A percentile compares a stretch with the other conserved stretches of the same genome.
phyloP scores from a whole-genome alignment of 2,888 invertebrate genomes.

The Hypena proboscidalis region DNA sequence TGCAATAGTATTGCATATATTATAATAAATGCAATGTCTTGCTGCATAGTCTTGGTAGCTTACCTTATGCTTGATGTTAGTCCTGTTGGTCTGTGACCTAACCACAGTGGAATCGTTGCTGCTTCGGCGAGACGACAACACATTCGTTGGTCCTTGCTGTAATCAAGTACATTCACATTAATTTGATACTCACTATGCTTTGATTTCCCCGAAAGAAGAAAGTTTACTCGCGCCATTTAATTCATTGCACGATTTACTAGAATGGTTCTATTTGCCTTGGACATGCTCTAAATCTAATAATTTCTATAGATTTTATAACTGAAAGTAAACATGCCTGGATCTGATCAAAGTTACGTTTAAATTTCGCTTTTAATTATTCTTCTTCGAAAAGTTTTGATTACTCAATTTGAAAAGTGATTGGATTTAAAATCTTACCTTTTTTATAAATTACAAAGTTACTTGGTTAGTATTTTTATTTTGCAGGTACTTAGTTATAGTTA shows the following conservation, averaged over 20 bases:
- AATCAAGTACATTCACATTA: conserved; percentile 42
- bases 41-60: conserved; percentile 17
- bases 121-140: conserved; percentile 91
- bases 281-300: conserved; percentile 10
- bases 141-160: conserved; percentile 89
- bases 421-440: neutral
- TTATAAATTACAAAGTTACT: conserved; percentile 1
- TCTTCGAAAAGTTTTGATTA: neutral
- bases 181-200: neutral
- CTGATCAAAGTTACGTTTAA: too few relatives aligned
- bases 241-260: neutral
- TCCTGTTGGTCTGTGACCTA: conserved; percentile 77
- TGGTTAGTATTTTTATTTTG: conserved; percentile 11
- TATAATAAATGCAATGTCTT: too few relatives aligned
- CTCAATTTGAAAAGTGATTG: neutral
- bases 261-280: neutral
- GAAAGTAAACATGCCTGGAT: too few relatives aligned
- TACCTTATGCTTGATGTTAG: conserved; percentile 83
- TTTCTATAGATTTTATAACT: neutral
- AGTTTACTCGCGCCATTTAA: neutral
- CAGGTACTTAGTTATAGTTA: neutral
- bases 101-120: conserved; percentile 92
- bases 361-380: too few relatives aligned
- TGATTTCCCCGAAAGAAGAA: neutral
- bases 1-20: too few relatives aligned